phyloP scores from a whole-genome alignment of 2,797 vertebrate species.

The Prionace glauca region DNA sequence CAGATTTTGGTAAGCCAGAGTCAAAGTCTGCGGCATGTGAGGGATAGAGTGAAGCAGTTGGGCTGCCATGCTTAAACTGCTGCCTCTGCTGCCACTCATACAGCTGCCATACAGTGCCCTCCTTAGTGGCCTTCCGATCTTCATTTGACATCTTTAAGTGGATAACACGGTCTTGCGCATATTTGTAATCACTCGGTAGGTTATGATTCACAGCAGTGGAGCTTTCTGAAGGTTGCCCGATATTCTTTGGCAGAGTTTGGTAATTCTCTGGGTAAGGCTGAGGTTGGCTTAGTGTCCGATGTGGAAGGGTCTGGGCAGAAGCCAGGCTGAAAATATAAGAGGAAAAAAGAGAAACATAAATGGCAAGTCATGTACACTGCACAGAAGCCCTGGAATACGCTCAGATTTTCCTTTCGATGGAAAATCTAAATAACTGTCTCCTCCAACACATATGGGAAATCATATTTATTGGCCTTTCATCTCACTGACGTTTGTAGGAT shows the following conservation, averaged over 20 bases:
- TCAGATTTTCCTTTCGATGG: neutral
- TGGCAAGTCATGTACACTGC: neutral
- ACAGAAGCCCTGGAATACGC: neutral
- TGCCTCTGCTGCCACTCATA: conserved; percentile 98
- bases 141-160: conserved; percentile 94
- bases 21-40: conserved; percentile 74
- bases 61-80: conserved; percentile 92
- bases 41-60: conserved; percentile 73
- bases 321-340: conserved; percentile 50
- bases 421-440: neutral
- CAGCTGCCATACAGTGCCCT: conserved; percentile 95
- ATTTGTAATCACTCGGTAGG: conserved; percentile 94
- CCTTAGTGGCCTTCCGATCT: conserved; percentile 81
- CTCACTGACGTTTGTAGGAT: neutral
- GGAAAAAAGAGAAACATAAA: neutral
- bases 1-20: conserved; percentile 73
- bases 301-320: conserved; percentile 70
- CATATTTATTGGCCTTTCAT: neutral
- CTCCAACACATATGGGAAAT: neutral
- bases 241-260: conserved; percentile 84
- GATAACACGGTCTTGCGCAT: conserved; percentile 89
- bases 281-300: conserved; percentile 71
- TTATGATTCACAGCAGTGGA: conserved; percentile 71
- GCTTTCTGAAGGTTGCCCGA: conserved; percentile 66
- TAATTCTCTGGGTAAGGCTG: conserved; percentile 67